Evolutionary conservation across 2,888 invertebrate genomes (phyloP).

Genomic region (Thecocarcelia acutangulata): DNA sequence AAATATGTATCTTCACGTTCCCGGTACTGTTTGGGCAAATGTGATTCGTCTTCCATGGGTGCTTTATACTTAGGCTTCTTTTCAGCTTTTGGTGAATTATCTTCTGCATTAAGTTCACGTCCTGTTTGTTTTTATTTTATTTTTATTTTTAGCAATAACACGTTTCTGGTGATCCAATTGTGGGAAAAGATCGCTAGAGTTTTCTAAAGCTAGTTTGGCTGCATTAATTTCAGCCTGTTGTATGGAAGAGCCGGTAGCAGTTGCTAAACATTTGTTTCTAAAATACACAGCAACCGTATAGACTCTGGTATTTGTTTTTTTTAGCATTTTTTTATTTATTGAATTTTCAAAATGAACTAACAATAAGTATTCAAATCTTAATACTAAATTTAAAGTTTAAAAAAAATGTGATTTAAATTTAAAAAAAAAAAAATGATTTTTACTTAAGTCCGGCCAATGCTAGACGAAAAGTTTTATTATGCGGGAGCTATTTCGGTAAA

Average conservation of each 20-base stretch:
- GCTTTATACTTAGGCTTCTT: conserved; percentile 72
- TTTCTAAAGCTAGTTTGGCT: conserved; percentile 93
- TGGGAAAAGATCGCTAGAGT: conserved; percentile 93
- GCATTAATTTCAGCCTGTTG: conserved; percentile 99
- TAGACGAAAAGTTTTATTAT: no score
- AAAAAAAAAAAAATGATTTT: no score
- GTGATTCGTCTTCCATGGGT: conserved; percentile 78
- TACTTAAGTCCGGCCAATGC: no score
- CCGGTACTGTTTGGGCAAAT: conserved; percentile 81
- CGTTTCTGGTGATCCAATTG: conserved; percentile 95
- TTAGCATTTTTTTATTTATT: no score
- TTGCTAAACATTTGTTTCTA: conserved; percentile 90
- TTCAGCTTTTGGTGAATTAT: conserved; percentile 71
- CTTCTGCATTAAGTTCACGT: conserved; percentile 75
- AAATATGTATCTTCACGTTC: conserved; percentile 80
- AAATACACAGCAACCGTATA: conserved; percentile 99
- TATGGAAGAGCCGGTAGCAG: conserved; percentile 95
- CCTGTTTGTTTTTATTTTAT: conserved; percentile 86
- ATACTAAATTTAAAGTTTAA: no score
- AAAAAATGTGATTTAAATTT: no score
- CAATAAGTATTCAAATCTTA: no score
- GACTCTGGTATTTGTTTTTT: no score
- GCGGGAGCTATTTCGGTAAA: no score
- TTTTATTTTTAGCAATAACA: conserved; percentile 93
- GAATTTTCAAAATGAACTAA: no score